phyloP scores from a whole-genome alignment of 2,113 vertebrate species.

The Centrocercus urophasianus region DNA sequence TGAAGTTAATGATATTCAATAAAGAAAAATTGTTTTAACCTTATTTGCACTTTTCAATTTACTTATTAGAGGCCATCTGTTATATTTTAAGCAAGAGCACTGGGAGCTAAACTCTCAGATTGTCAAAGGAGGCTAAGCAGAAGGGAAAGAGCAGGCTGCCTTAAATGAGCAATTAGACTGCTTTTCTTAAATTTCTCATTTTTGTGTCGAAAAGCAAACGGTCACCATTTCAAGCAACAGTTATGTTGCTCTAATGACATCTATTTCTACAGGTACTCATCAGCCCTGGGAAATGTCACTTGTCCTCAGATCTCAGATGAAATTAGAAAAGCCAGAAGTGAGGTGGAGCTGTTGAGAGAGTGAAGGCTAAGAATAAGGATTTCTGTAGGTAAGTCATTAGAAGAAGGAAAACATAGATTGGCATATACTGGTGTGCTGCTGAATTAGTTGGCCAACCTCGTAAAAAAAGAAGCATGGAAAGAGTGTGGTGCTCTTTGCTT shows the following conservation, averaged over 20 bases:
- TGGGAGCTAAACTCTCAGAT: slow-evolving; percentile 61
- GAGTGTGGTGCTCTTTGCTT: not conserved
- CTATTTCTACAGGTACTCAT: slow-evolving; percentile 52
- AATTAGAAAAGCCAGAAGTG: not conserved
- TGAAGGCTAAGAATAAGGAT: not conserved
- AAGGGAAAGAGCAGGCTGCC: slow-evolving; percentile 47
- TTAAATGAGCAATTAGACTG: slow-evolving; percentile 69
- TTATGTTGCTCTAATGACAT: slow-evolving; percentile 14
- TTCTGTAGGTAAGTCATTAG: not conserved
- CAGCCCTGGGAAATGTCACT: slow-evolving; percentile 39
- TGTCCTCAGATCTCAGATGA: slow-evolving; percentile 19
- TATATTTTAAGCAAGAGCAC: slow-evolving; percentile 75
- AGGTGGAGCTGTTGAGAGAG: not conserved
- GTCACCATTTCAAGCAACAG: slow-evolving; percentile 37
- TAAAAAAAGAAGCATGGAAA: not conserved
- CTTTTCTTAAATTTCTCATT: slow-evolving; percentile 61
- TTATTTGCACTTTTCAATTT: slow-evolving; percentile 81
- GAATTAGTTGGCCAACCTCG: not conserved
- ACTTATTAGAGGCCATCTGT: slow-evolving; percentile 80
- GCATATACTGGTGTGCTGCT: not conserved
- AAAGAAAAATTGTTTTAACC: slow-evolving; percentile 80
- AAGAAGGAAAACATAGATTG: not conserved
- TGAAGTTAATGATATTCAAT: slow-evolving; percentile 81
- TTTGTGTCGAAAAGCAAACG: slow-evolving; percentile 61
- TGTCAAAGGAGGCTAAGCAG: slow-evolving; percentile 68